Evolutionary conservation across 2,888 invertebrate genomes (phyloP).

Genomic region (Cephus runcator): DNA sequence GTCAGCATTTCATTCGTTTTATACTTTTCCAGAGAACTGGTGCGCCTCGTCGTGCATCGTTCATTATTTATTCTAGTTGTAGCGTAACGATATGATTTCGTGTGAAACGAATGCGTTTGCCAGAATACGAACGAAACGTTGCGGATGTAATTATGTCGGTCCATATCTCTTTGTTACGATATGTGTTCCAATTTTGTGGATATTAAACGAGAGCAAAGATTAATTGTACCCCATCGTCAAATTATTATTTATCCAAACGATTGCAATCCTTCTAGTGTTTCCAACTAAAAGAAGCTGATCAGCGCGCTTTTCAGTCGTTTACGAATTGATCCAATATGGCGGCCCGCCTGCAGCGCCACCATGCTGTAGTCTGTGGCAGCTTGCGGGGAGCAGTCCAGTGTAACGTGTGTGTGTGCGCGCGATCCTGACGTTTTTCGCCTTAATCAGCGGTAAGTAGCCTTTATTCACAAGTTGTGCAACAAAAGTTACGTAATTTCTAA

Average conservation of each 20-base stretch:
- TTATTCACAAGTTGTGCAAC: constrained; percentile 56
- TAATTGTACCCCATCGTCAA: constrained; percentile 12
- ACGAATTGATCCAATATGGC: constrained; percentile 50
- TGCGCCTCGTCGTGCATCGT: constrained; percentile 5
- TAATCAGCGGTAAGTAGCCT: constrained; percentile 60
- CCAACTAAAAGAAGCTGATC: not conserved
- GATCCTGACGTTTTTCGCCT: constrained; percentile 60
- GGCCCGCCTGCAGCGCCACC: constrained; percentile 19
- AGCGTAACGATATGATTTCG: not conserved
- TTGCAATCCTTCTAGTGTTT: not conserved
- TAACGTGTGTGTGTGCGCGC: constrained; percentile 49
- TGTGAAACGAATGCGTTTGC: no score
- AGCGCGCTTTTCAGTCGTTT: constrained; percentile 10
- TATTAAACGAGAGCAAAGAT: constrained; percentile 31
- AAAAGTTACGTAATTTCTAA: constrained; percentile 57
- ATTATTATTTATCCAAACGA: not conserved
- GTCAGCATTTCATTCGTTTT: constrained; percentile 27
- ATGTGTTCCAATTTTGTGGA: constrained; percentile 43
- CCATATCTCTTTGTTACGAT: constrained; percentile 23
- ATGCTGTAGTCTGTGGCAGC: constrained; percentile 30
- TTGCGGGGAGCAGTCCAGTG: constrained; percentile 41
- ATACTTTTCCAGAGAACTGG: constrained; percentile 30
- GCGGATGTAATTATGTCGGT: no score
- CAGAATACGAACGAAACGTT: no score
- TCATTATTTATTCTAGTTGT: constrained; percentile 24